These are phyloP conservation scores for Neogobius melanostomus DNA, from an alignment of 2,113 vertebrate genomes.

Conservation along the genomic window DNA sequence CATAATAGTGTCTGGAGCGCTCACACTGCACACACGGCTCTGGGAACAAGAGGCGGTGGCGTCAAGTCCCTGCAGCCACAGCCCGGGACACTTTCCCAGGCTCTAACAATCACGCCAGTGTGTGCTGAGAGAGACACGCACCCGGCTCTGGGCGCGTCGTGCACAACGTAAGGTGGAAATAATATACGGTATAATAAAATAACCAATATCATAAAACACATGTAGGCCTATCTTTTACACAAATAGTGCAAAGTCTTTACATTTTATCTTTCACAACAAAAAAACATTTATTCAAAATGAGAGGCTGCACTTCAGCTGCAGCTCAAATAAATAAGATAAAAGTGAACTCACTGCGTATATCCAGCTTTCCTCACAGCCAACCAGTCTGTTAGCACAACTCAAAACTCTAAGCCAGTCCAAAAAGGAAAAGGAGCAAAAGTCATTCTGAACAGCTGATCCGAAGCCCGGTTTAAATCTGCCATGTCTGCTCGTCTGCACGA, in stretches of 20 bases:
- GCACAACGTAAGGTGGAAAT: not conserved
- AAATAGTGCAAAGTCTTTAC: too few relatives aligned
- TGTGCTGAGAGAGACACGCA: conserved; percentile 80
- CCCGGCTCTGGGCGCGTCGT: conserved; percentile 72
- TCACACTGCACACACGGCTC: conserved; percentile 71
- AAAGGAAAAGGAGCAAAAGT: conserved; percentile 14
- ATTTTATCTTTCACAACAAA: not conserved
- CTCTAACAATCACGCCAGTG: conserved; percentile 87
- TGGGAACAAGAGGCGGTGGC: conserved; percentile 79
- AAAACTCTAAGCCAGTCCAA: conserved; percentile 46
- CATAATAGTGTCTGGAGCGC: conserved; percentile 85
- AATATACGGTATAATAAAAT: not conserved
- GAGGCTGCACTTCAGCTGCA: not conserved
- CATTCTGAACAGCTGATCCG: conserved; percentile 23
- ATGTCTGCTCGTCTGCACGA: conserved; percentile 27
- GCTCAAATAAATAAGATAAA: conserved; percentile 5
- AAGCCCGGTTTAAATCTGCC: conserved; percentile 1
- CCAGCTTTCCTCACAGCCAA: conserved; percentile 45
- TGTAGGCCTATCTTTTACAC: not conserved
- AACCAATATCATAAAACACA: too few relatives aligned
- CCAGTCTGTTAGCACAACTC: conserved; percentile 23
- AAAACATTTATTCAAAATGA: not conserved
- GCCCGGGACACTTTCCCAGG: conserved; percentile 86
- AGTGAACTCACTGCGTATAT: conserved; percentile 63
- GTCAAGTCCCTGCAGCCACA: conserved; percentile 80